phyloP scores from a whole-genome alignment of 1,140 invertebrate species.

The Tetraneura akinire region DNA sequence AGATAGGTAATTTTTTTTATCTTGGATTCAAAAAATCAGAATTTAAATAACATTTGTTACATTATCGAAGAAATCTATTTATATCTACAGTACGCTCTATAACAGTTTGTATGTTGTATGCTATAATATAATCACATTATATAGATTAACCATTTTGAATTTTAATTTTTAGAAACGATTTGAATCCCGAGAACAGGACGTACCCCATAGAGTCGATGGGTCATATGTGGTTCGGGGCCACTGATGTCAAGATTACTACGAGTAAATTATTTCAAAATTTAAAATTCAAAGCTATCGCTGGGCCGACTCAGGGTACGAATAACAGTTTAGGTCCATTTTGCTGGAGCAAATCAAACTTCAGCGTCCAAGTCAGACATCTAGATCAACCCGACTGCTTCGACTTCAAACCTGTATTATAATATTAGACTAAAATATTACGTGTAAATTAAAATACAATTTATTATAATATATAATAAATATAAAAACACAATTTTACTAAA shows the following conservation, averaged over 20 bases:
- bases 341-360: constrained; percentile 33
- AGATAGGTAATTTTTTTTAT: too few relatives aligned
- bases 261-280: constrained; percentile 11
- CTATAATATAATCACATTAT: too few relatives aligned
- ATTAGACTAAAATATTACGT: constrained; percentile 1
- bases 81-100: too few relatives aligned
- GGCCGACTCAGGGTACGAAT: constrained; percentile 29
- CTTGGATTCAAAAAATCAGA: too few relatives aligned
- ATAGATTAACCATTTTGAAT: neutral
- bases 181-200: constrained; percentile 1
- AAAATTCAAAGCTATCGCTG: constrained; percentile 5
- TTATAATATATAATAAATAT: too few relatives aligned
- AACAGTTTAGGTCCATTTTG: constrained; percentile 21
- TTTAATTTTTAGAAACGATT: neutral
- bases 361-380: neutral
- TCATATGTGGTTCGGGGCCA: constrained; percentile 3
- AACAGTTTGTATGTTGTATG: too few relatives aligned
- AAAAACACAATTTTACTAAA: too few relatives aligned
- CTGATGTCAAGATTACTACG: constrained; percentile 21
- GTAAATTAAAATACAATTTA: too few relatives aligned
- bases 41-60: too few relatives aligned
- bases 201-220: constrained; percentile 10
- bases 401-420: constrained; percentile 1
- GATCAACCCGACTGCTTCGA: constrained; percentile 24
- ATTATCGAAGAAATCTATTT: too few relatives aligned